Conservation (phyloP, 2,888 invertebrate species). For the Andrena praecox region DNA sequence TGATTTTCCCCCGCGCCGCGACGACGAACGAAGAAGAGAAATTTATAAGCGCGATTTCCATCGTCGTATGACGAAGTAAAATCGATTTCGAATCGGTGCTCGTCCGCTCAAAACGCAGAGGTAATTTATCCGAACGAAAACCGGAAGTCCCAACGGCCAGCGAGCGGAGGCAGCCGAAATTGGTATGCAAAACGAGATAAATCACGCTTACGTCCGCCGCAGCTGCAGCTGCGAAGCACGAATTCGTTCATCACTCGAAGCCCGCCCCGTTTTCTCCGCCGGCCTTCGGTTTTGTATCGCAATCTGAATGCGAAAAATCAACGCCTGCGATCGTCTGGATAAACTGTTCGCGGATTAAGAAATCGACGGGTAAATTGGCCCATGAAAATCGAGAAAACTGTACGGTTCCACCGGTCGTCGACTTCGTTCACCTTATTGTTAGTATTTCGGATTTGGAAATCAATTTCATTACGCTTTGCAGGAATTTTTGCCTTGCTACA, state of each 20-base stretch:
- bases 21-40: not conserved
- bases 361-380: slow-evolving; percentile 17
- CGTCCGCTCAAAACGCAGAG: slow-evolving; percentile 61
- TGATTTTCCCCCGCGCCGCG: slow-evolving; percentile 12
- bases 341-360: slow-evolving; percentile 44
- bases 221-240: slow-evolving; percentile 74
- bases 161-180: slow-evolving; percentile 71
- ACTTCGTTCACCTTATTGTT: too few species aligned
- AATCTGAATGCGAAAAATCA: slow-evolving; percentile 51
- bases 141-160: slow-evolving; percentile 68
- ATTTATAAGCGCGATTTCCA: slow-evolving; percentile 34
- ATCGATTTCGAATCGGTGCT: slow-evolving; percentile 66
- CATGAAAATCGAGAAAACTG: slow-evolving; percentile 7
- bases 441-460: not conserved
- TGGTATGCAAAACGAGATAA: slow-evolving; percentile 80
- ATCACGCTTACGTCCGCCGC: slow-evolving; percentile 80
- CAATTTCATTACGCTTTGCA: not conserved
- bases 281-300: slow-evolving; percentile 48
- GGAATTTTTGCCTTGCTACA: too few species aligned
- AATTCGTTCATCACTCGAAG: slow-evolving; percentile 77
- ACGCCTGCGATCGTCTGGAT: slow-evolving; percentile 6
- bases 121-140: slow-evolving; percentile 74
- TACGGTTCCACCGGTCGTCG: not conserved
- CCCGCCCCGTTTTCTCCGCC: slow-evolving; percentile 41
- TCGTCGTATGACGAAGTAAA: slow-evolving; percentile 43